A percentile compares a stretch with the other conserved stretches of the same genome.
Evolutionary conservation across 2,113 vertebrate genomes (phyloP).

Genomic region (Tringa solitaria): DNA sequence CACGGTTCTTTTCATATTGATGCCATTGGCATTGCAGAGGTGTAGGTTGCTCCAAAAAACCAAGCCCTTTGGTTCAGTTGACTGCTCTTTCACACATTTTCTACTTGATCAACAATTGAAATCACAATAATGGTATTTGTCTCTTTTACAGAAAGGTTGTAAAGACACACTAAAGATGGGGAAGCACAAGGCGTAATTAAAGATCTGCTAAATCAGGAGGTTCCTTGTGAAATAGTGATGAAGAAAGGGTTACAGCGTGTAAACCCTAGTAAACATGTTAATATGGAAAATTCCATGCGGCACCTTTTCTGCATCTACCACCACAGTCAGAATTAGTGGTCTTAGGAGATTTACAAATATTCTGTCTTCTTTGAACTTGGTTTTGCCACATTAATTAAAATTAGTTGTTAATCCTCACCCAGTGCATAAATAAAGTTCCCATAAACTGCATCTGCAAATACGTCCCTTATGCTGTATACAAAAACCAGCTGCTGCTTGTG

Average conservation of each 20-base stretch:
- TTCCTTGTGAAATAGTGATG: neutral
- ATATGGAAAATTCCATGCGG: neutral
- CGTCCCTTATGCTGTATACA: neutral
- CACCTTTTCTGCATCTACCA: neutral
- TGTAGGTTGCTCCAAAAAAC: neutral
- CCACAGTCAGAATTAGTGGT: neutral
- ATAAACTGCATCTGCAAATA: neutral
- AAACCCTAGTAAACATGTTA: neutral
- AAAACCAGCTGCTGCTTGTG: neutral
- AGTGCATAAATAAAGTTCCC: neutral
- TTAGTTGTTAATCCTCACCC: neutral
- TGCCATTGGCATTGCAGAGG: neutral
- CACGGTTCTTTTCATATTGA: accelerated
- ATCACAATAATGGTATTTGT: neutral
- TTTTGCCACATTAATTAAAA: constrained; percentile 46
- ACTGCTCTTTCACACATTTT: neutral
- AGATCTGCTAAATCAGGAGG: neutral
- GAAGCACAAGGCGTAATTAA: neutral
- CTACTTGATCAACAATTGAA: neutral
- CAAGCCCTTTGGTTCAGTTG: neutral
- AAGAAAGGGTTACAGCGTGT: neutral
- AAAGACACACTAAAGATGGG: neutral
- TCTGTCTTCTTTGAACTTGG: neutral
- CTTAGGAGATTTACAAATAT: constrained; percentile 5
- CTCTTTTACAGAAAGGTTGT: neutral